phyloP scores from a whole-genome alignment of 2,888 invertebrate species.

The Ceraclea dissimilis region DNA sequence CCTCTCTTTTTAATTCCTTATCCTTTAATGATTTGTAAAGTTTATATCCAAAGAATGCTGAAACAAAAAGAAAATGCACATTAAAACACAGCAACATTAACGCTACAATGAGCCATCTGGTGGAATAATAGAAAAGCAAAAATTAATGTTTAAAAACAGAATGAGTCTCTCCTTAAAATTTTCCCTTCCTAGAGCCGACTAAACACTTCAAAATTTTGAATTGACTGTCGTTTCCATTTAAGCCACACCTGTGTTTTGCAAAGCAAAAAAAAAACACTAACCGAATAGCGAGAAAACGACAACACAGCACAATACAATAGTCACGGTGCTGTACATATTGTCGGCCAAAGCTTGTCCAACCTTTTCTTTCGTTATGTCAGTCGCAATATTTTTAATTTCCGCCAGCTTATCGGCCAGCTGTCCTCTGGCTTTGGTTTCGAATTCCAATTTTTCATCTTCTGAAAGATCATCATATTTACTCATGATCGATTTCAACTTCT shows the following conservation, averaged over 20 bases:
- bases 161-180: too few species aligned
- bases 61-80: conserved; percentile 31
- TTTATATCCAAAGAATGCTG: conserved; percentile 74
- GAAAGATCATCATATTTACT: conserved; percentile 29
- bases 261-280: conserved; percentile 1
- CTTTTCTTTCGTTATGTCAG: conserved; percentile 29
- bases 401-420: conserved; percentile 38
- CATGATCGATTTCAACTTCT: conserved; percentile 27
- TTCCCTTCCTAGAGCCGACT: too few species aligned
- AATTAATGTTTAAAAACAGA: neutral
- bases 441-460: conserved; percentile 35
- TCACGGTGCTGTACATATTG: conserved; percentile 5
- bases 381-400: conserved; percentile 30
- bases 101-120: neutral
- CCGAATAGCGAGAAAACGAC: conserved; percentile 12
- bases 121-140: neutral
- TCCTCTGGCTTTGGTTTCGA: conserved; percentile 28
- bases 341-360: conserved; percentile 25
- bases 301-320: conserved; percentile 7
- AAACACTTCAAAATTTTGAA: too few species aligned
- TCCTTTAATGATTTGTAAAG: conserved; percentile 72
- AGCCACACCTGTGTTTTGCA: too few species aligned
- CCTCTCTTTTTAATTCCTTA: conserved; percentile 67
- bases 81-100: neutral
- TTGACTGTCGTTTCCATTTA: too few species aligned